Evolutionary conservation across 2,888 invertebrate species (phyloP).

Genomic region (Phortica magna): DNA sequence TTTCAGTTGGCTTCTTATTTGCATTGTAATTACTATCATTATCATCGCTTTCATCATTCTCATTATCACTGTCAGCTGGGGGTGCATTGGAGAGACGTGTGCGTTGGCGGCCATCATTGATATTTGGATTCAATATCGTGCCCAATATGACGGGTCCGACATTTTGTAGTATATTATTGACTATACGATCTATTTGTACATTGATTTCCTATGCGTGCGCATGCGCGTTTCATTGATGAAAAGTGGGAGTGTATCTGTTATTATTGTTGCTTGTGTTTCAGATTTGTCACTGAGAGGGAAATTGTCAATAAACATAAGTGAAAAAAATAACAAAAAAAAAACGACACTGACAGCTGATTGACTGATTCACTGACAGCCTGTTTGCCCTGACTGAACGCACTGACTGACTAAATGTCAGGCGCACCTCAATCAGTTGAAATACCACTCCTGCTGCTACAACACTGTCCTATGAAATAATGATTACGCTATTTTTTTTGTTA

Average conservation of each 20-base stretch:
- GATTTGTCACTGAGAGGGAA: background rate
- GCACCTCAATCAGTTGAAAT: background rate
- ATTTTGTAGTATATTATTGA: constrained; percentile 66
- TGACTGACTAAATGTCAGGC: background rate
- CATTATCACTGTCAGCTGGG: constrained; percentile 28
- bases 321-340: background rate
- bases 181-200: constrained; percentile 73
- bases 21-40: background rate
- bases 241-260: background rate
- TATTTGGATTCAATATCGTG: constrained; percentile 66
- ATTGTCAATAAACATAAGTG: background rate
- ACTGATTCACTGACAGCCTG: background rate
- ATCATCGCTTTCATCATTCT: constrained; percentile 46
- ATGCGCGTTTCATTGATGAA: background rate
- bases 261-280: background rate
- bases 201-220: constrained; percentile 66
- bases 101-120: constrained; percentile 46
- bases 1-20: background rate
- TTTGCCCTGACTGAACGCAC: background rate
- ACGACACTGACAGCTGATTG: background rate
- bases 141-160: constrained; percentile 70
- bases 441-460: background rate
- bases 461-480: no score
- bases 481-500: background rate
- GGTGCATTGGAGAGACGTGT: background rate